Evolutionary conservation across 2,888 invertebrate species (phyloP).

Genomic region (Volucella zonaria): DNA sequence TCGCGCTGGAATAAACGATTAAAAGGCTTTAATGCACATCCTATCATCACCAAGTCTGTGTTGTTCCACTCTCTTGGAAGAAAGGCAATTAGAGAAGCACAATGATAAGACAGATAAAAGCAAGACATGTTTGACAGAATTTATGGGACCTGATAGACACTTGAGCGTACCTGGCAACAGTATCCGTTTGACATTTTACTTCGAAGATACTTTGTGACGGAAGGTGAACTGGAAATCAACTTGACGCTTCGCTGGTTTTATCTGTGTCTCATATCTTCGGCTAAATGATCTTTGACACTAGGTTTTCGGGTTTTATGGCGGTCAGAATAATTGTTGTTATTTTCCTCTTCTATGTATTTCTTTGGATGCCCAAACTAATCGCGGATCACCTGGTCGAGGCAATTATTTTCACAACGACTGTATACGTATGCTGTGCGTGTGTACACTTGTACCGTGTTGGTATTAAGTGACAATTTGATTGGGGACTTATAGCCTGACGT

Average conservation of each 20-base stretch:
- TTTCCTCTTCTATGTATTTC: constrained; percentile 15
- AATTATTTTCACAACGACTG: constrained; percentile 28
- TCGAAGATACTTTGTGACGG: constrained; percentile 43
- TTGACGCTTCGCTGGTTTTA: constrained; percentile 52
- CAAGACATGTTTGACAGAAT: constrained; percentile 53
- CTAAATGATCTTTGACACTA: constrained; percentile 65
- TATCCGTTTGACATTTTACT: constrained; percentile 29
- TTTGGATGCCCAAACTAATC: constrained; percentile 32
- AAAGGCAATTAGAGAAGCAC: constrained; percentile 63
- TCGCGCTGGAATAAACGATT: constrained; percentile 56
- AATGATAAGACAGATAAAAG: constrained; percentile 62
- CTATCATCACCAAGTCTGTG: constrained; percentile 45
- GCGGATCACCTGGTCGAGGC: constrained; percentile 51
- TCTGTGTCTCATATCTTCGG: constrained; percentile 54
- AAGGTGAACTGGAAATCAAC: constrained; percentile 22
- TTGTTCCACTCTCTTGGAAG: constrained; percentile 54
- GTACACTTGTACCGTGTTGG: constrained; percentile 24
- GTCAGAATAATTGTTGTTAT: constrained; percentile 3
- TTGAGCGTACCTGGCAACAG: constrained; percentile 26
- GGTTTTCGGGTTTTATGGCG: constrained; percentile 57
- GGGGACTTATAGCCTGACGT: constrained; percentile 36
- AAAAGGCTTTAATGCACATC: constrained; percentile 63
- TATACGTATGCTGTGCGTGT: constrained; percentile 30
- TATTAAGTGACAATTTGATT: constrained; percentile 58
- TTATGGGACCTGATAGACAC: constrained; percentile 45